phyloP scores from a whole-genome alignment of 2,888 invertebrate species.

The Agrochola lychnidis region DNA sequence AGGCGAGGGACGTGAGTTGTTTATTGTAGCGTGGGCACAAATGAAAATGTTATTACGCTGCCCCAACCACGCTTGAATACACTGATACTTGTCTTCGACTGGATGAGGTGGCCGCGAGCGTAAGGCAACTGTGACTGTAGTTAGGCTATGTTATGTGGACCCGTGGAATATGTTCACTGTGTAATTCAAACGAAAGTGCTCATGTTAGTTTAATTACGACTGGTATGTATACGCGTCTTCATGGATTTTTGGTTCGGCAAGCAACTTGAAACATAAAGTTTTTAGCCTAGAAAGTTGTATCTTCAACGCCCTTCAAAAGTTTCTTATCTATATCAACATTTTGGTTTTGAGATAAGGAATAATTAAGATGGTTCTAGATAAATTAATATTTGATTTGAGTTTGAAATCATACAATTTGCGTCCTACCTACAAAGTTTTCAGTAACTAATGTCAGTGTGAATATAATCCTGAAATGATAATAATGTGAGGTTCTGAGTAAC shows the following conservation, averaged over 20 bases:
- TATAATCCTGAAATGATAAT: background rate
- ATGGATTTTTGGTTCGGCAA: constrained; percentile 5
- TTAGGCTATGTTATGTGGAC: constrained; percentile 10
- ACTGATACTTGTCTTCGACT: constrained; percentile 70
- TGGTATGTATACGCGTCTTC: background rate
- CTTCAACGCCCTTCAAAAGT: constrained; percentile 16
- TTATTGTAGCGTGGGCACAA: constrained; percentile 90
- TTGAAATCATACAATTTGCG: background rate
- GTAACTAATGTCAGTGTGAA: background rate
- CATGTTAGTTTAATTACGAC: background rate
- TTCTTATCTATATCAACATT: background rate
- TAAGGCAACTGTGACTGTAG: constrained; percentile 26
- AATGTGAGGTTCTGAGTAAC: background rate
- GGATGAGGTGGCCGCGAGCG: constrained; percentile 64
- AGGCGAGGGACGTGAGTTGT: constrained; percentile 90
- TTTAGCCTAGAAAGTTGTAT: constrained; percentile 4
- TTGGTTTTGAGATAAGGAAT: constrained; percentile 10
- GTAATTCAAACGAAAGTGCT: background rate
- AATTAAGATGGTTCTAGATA: background rate
- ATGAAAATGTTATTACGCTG: constrained; percentile 90
- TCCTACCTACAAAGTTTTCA: background rate
- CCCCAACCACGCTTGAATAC: constrained; percentile 79
- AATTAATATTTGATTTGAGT: background rate
- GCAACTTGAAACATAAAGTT: constrained; percentile 24
- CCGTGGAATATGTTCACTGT: constrained; percentile 40